Conservation (phyloP, 2,888 invertebrate genomes). For the Brachypalpus laphriformis region DNA sequence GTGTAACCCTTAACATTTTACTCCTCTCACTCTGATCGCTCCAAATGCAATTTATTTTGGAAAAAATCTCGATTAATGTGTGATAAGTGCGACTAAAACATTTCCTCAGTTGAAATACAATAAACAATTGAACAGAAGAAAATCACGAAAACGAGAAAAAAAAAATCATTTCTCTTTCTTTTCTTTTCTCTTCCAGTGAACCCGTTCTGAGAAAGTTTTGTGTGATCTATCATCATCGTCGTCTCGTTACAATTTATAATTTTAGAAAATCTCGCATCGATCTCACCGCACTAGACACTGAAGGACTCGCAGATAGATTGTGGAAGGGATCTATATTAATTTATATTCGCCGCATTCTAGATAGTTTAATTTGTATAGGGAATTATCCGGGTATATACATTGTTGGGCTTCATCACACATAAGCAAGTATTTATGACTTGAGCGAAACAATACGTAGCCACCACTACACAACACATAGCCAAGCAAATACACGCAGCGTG, state of each 20-base stretch:
- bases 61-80: not conserved
- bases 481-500: constrained; percentile 33
- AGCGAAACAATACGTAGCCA: constrained; percentile 35
- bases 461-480: constrained; percentile 15
- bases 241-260: constrained; percentile 65
- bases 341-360: constrained; percentile 55
- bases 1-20: constrained; percentile 45
- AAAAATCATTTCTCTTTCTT: constrained; percentile 63
- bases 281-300: constrained; percentile 36
- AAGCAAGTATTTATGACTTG: constrained; percentile 64
- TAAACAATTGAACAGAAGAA: constrained; percentile 38
- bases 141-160: constrained; percentile 46
- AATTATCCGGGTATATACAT: constrained; percentile 46
- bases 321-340: constrained; percentile 29
- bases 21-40: constrained; percentile 28
- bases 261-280: constrained; percentile 63
- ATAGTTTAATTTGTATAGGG: constrained; percentile 66
- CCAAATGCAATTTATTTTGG: constrained; percentile 6
- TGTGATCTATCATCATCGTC: constrained; percentile 69
- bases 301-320: too few relatives aligned
- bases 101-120: constrained; percentile 43
- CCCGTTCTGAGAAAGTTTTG: constrained; percentile 73
- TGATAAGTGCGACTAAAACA: too few relatives aligned
- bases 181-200: constrained; percentile 70
- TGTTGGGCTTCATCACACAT: constrained; percentile 25